Percentiles rank a stretch among this genome's conserved stretches.
Evolutionary conservation across 2,888 invertebrate species (phyloP).

Genomic region (Rotaria magnacalcarata): DNA sequence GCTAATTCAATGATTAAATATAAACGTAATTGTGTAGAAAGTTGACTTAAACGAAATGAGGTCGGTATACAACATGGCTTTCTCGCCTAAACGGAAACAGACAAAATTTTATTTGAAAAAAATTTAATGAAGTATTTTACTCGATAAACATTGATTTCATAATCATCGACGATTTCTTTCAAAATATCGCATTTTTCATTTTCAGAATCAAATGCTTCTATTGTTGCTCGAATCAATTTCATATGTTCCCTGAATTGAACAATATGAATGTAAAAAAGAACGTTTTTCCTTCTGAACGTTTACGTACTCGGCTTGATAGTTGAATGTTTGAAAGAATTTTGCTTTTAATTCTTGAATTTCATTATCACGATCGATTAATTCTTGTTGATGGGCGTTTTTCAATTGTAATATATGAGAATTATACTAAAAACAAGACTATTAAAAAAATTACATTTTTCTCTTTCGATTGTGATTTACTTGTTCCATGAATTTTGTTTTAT

Average conservation of each 20-base stretch:
- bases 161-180: neutral
- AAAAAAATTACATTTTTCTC: neutral
- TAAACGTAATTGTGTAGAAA: conserved; percentile 22
- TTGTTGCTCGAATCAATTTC: neutral
- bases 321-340: neutral
- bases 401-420: neutral
- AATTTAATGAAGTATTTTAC: neutral
- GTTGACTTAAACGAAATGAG: neutral
- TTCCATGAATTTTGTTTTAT: neutral
- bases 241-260: neutral
- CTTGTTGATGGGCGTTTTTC: neutral
- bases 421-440: neutral
- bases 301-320: neutral
- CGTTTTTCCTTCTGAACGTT: too few relatives aligned
- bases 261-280: neutral
- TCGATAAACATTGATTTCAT: neutral
- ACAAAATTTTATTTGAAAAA: neutral
- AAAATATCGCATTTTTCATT: neutral
- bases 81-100: neutral
- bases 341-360: conserved; percentile 6
- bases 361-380: neutral
- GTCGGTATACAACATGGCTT: neutral
- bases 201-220: neutral
- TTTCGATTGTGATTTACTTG: neutral
- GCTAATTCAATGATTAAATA: neutral